Conservation (phyloP, 2,888 invertebrate genomes). For the Xestia sexstrigata region DNA sequence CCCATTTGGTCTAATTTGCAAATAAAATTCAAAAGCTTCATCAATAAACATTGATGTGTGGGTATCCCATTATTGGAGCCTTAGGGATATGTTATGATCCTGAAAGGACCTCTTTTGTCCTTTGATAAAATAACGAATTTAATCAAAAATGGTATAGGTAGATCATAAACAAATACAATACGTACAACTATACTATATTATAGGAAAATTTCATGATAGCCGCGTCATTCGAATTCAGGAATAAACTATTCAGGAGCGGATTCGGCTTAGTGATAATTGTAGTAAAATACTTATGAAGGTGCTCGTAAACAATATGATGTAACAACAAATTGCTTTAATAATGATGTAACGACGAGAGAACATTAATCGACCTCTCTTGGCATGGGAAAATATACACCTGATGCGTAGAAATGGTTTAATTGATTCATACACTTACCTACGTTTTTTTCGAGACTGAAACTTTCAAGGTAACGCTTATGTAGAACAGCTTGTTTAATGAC, state of each 20-base stretch:
- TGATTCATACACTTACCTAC: conserved; percentile 30
- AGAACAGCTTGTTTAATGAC: conserved; percentile 15
- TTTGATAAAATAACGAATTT: conserved; percentile 3
- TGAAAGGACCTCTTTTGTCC: conserved; percentile 1
- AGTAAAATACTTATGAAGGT: conserved; percentile 39
- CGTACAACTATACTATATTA: too few relatives aligned
- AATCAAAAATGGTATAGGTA: background rate
- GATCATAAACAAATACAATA: too few relatives aligned
- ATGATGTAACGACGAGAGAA: conserved; percentile 48
- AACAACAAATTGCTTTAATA: conserved; percentile 54
- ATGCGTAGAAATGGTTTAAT: conserved; percentile 41
- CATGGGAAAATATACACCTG: conserved; percentile 57
- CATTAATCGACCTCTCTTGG: conserved; percentile 50
- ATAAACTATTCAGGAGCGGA: conserved; percentile 7
- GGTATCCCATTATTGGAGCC: background rate
- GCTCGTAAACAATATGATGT: conserved; percentile 34
- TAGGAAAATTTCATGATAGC: background rate
- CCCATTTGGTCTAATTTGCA: conserved; percentile 5
- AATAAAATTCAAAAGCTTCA: background rate
- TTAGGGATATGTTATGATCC: background rate
- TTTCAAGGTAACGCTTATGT: conserved; percentile 20
- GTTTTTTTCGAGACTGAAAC: conserved; percentile 23
- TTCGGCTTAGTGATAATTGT: conserved; percentile 29
- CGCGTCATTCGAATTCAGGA: background rate
- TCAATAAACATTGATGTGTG: background rate